These are phyloP conservation scores for Tipula unca DNA, from an alignment of 2,888 invertebrate species.

Conservation along the genomic window DNA sequence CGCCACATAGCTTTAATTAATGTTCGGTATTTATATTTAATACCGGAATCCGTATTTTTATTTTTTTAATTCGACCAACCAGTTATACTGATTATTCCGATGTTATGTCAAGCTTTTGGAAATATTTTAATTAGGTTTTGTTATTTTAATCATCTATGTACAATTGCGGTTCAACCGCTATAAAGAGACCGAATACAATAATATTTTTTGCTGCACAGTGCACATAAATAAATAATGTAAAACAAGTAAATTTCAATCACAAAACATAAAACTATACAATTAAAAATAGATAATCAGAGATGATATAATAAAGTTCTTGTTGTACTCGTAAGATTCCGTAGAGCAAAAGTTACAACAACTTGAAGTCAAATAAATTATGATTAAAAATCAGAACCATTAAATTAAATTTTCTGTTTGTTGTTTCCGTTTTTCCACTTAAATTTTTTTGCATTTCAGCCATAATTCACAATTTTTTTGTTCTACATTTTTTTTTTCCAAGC, in stretches of 20 bases:
- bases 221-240: background rate
- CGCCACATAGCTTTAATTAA: no score
- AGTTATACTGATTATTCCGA: no score
- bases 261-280: background rate
- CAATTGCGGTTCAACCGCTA: no score
- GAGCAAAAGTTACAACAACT: background rate
- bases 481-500: no score
- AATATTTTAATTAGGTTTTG: no score
- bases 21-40: no score
- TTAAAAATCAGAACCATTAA: constrained; percentile 8
- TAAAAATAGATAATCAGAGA: background rate
- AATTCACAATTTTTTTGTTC: background rate
- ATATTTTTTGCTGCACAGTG: no score
- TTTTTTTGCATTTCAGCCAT: background rate
- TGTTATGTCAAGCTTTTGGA: no score
- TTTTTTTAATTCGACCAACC: no score
- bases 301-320: background rate
- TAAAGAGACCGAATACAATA: no score
- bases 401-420: background rate
- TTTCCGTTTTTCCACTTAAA: background rate
- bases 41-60: no score
- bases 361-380: background rate
- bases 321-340: background rate
- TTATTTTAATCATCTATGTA: no score
- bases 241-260: background rate